phyloP scores from a whole-genome alignment of 2,888 invertebrate species.

The Latrodectus elegans region DNA sequence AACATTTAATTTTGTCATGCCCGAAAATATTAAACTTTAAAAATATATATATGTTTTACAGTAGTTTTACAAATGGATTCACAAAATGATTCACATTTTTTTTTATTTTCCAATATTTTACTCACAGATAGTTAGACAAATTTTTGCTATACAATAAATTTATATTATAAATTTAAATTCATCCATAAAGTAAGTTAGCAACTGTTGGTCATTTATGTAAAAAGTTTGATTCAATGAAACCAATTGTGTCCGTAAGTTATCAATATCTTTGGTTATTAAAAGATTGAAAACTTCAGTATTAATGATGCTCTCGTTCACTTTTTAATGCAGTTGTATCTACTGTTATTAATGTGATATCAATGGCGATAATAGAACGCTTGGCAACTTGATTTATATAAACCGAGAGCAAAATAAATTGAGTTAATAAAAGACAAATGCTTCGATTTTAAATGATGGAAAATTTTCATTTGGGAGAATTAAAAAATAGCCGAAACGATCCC shows the following conservation, averaged over 20 bases:
- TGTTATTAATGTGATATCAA: neutral
- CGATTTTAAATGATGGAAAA: neutral
- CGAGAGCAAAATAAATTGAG: constrained; percentile 26
- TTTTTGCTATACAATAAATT: too few species aligned
- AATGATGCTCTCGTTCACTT: constrained; percentile 29
- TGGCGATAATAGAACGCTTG: constrained; percentile 1
- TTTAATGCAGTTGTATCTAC: constrained; percentile 30
- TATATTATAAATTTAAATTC: too few species aligned
- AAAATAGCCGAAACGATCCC: constrained; percentile 21
- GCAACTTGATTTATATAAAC: constrained; percentile 33
- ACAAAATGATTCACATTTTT: too few species aligned
- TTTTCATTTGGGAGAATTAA: constrained; percentile 26
- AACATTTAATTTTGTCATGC: too few species aligned
- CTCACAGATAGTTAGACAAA: too few species aligned
- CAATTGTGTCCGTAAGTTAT: constrained; percentile 36
- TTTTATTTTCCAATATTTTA: too few species aligned
- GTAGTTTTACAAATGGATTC: too few species aligned
- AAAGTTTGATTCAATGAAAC: constrained; percentile 32
- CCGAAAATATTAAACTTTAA: too few species aligned
- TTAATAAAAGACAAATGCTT: too few species aligned
- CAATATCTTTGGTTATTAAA: constrained; percentile 1
- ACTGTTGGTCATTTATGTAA: constrained; percentile 9
- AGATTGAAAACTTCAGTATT: constrained; percentile 22
- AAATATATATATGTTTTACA: too few species aligned
- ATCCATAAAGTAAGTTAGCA: neutral